A percentile compares a stretch with the other conserved stretches of the same genome.
Evolutionary conservation across 2,113 vertebrate species (phyloP).

Genomic region (Brachyhypopomus occidentalis): DNA sequence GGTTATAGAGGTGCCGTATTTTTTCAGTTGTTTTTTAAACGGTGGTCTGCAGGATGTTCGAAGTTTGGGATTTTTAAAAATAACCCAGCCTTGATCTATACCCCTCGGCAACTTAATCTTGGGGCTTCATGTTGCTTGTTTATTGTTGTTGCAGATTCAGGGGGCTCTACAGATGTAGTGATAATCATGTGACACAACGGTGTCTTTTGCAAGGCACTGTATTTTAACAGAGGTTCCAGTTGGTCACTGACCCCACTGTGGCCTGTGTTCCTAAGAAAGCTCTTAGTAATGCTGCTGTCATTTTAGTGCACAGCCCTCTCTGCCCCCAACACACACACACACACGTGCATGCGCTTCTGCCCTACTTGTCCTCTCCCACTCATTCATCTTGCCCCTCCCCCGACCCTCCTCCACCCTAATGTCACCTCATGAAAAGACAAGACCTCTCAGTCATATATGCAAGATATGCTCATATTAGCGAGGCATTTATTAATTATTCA

Average conservation of each 20-base stretch:
- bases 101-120: no score
- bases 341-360: constrained; percentile 64
- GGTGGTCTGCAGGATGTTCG: no score
- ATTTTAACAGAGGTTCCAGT: neutral
- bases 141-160: no score
- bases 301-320: constrained; percentile 52
- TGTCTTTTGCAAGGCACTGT: no score
- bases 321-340: no score
- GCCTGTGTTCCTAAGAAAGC: constrained; percentile 63
- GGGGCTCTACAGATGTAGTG: no score
- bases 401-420: constrained; percentile 26
- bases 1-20: no score
- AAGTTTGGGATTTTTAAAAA: no score
- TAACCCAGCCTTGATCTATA: no score
- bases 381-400: constrained; percentile 27
- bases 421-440: constrained; percentile 48
- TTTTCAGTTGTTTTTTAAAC: no score
- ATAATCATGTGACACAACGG: no score
- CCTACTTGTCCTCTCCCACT: constrained; percentile 64
- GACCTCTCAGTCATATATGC: constrained; percentile 26
- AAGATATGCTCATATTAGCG: neutral
- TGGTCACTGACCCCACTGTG: neutral
- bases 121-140: no score
- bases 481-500: neutral
- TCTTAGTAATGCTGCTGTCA: constrained; percentile 67